These are phyloP conservation scores for Drosophila seguyi DNA, from an alignment of 1,140 invertebrate species.

Conservation along the genomic window DNA sequence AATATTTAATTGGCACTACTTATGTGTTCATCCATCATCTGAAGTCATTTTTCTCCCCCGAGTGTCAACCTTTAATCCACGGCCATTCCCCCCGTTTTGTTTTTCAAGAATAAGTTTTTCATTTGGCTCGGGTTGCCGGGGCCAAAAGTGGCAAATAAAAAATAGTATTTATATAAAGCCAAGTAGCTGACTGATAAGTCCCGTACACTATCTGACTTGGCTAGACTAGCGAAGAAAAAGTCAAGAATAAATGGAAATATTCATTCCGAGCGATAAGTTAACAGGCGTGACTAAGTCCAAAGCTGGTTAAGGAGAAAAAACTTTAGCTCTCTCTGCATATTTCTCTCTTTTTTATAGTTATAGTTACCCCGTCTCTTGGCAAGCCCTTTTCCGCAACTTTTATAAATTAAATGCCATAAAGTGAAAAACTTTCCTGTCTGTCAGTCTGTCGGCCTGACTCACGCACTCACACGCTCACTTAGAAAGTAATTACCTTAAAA, in stretches of 20 bases:
- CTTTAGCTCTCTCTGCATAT: slow-evolving; percentile 37
- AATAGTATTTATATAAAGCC: slow-evolving; percentile 50
- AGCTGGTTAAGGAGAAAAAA: slow-evolving; percentile 29
- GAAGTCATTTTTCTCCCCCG: slow-evolving; percentile 11
- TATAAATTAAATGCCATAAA: slow-evolving; percentile 68
- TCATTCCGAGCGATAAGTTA: slow-evolving; percentile 72
- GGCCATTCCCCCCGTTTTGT: slow-evolving; percentile 18
- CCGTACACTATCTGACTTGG: slow-evolving; percentile 50
- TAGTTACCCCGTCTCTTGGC: slow-evolving; percentile 22
- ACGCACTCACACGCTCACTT: slow-evolving; percentile 71
- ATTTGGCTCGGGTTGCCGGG: slow-evolving; percentile 42
- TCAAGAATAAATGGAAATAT: slow-evolving; percentile 40
- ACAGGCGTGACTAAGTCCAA: slow-evolving; percentile 59
- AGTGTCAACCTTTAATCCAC: slow-evolving; percentile 20
- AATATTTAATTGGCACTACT: slow-evolving; percentile 41
- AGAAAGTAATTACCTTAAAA: slow-evolving; percentile 80
- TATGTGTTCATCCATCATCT: slow-evolving; percentile 33
- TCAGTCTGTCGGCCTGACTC: slow-evolving; percentile 59
- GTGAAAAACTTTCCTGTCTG: slow-evolving; percentile 68
- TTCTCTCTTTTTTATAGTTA: slow-evolving; percentile 20
- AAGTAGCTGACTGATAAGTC: slow-evolving; percentile 54
- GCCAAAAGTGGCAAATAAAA: slow-evolving; percentile 46
- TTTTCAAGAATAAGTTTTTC: slow-evolving; percentile 35
- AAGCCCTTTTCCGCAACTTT: slow-evolving; percentile 56
- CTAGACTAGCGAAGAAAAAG: slow-evolving; percentile 17